These are phyloP conservation scores for Macaria liturata DNA, from an alignment of 2,888 invertebrate genomes.

Conservation along the genomic window DNA sequence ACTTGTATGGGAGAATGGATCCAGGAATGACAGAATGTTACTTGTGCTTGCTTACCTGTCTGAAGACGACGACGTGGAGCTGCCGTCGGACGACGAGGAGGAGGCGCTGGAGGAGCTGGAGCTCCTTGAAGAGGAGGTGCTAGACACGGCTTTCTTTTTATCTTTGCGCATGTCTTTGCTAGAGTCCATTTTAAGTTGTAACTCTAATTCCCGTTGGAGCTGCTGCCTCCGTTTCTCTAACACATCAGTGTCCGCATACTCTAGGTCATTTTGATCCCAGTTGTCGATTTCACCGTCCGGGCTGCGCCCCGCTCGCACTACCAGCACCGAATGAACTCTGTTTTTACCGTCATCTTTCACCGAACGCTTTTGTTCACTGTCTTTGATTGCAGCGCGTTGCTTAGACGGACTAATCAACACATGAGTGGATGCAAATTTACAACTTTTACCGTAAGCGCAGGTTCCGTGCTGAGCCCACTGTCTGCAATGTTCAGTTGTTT, in stretches of 20 bases:
- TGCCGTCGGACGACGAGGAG: constrained; percentile 86
- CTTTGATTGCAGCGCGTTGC: constrained; percentile 87
- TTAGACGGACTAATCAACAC: constrained; percentile 90
- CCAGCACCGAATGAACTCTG: constrained; percentile 85
- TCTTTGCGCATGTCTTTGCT: constrained; percentile 86
- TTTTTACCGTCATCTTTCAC: constrained; percentile 86
- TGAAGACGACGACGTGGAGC: constrained; percentile 85
- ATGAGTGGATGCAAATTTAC: constrained; percentile 90
- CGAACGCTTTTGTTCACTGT: constrained; percentile 78
- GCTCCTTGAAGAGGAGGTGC: constrained; percentile 87
- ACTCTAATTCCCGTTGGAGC: constrained; percentile 89
- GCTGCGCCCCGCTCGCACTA: constrained; percentile 82
- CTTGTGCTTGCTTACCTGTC: constrained; percentile 55
- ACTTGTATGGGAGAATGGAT: too few species aligned
- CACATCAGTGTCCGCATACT: constrained; percentile 91
- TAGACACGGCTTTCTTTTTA: constrained; percentile 86
- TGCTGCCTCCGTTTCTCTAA: constrained; percentile 89
- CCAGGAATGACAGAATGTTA: not conserved
- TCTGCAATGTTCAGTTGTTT: constrained; percentile 87
- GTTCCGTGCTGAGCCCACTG: constrained; percentile 91
- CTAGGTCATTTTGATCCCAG: constrained; percentile 91
- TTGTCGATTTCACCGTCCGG: constrained; percentile 88
- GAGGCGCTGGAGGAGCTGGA: constrained; percentile 86
- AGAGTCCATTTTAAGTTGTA: constrained; percentile 90
- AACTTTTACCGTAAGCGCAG: constrained; percentile 90